Percentiles rank a stretch among this genome's conserved stretches.
Conservation (phyloP, 2,113 vertebrate genomes). For the Burhinus oedicnemus region DNA sequence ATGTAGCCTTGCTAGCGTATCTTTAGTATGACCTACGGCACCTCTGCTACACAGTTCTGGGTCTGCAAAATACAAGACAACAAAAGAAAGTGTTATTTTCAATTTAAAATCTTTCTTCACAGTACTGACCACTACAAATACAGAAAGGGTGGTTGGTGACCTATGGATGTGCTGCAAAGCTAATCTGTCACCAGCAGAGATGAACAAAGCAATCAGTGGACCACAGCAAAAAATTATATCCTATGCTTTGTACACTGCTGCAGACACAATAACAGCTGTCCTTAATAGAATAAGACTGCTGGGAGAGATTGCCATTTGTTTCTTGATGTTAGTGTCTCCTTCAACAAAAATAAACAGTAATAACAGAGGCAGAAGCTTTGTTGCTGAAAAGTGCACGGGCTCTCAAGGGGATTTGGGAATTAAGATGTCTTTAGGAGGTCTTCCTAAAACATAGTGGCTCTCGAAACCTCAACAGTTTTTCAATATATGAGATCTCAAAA, state of each 20-base stretch:
- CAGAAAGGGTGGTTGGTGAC: conserved; percentile 42
- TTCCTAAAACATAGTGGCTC: conserved; percentile 13
- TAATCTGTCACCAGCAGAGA: conserved; percentile 55
- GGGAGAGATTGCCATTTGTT: conserved; percentile 3
- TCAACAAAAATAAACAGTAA: conserved; percentile 54
- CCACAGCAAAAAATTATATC: conserved; percentile 34
- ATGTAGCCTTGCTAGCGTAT: not conserved
- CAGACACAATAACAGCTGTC: conserved; percentile 34
- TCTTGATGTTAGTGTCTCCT: conserved; percentile 44
- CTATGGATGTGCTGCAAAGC: conserved; percentile 22
- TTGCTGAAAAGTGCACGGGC: not conserved
- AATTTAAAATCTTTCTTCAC: conserved; percentile 46
- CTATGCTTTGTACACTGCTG: not conserved
- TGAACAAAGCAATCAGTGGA: conserved; percentile 44
- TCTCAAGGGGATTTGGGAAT: conserved; percentile 40
- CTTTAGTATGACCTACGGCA: not conserved
- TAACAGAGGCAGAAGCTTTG: conserved; percentile 40
- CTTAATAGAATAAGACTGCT: conserved; percentile 24
- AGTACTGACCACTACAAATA: conserved; percentile 31
- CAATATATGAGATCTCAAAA: not conserved
- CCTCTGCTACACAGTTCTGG: not conserved
- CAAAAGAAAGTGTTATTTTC: conserved; percentile 50
- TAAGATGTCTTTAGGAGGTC: conserved; percentile 46
- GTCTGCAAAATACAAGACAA: not conserved
- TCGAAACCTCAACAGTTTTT: not conserved